Base-by-base conservation (phyloP, 2,797 vertebrate species). In the Odontamblyopus rebecca region DNA sequence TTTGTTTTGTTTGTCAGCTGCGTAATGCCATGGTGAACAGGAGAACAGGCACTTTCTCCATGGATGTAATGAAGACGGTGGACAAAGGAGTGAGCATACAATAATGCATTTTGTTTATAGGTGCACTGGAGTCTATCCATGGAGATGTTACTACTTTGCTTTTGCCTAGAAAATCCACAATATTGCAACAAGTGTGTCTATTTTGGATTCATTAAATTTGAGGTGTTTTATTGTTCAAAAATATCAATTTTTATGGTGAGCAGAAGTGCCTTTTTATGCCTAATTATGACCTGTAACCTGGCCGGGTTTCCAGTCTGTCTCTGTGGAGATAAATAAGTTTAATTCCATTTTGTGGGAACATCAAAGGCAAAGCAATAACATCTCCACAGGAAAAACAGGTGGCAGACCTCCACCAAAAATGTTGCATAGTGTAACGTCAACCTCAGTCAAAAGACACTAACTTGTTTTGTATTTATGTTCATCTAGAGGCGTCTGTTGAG, bases 31-130 rank as follows among this genome's bases (percentile, higher is more conserved):
- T 99, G 98, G 97, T 99, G 86, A 99, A 98, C 90, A 93, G 96
- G 78, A 97, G 94, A 92, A 98, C 97, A 0, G 98, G 97, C 63
- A 96, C 96, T 75, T 99, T 99, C 88, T 97, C 97, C 44, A 99
- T 99, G 97, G 98, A 99, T 86, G 97, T 97, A 84, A 98, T 98
- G 94, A 98, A 96, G 92, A 98, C 97, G 0, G 96, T 98, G 83
- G 98, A 99, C 85, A 95, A 95, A 95, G 97, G 98, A 96, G 98
- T 99, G 94, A 94, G 92, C 83, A 35, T 67, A 75, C 75, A 81
- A 26, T 32, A 35, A 60, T 60, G 5, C 12, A 29, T 29, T 27
- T 29, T 61, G 29, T 59, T 29, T 29, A 29, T 29, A 59, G 56
- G 56, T 27, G 54, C n/a, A 27, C 56, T 13, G 26, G 27, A 30